Percentiles rank a stretch among this genome's conserved stretches.
These are phyloP conservation scores for Cygnus atratus DNA, from an alignment of 2,113 vertebrate genomes.

Conservation along the genomic window DNA sequence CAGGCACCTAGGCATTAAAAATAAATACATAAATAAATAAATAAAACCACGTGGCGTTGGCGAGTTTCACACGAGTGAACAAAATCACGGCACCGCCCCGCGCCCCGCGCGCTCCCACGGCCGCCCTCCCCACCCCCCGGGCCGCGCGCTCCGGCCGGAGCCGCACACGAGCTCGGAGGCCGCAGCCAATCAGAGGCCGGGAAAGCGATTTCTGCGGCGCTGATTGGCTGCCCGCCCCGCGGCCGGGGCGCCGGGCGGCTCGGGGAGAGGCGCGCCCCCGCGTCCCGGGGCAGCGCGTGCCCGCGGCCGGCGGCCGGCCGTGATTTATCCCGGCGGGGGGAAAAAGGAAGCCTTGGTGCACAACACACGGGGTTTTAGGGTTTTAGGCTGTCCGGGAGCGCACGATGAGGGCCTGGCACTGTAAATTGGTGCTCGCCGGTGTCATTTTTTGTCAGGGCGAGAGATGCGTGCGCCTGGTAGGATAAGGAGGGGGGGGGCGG, in stretches of 20 bases:
- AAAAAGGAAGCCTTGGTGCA: neutral
- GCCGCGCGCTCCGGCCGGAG: neutral
- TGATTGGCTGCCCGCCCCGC: conserved; percentile 46
- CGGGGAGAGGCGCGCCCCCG: neutral
- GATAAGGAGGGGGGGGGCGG: accelerated
- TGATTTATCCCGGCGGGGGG: neutral
- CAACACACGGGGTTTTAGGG: neutral
- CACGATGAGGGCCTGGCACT: neutral
- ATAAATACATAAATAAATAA: too few relatives aligned
- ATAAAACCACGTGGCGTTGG: too few relatives aligned
- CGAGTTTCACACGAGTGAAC: too few relatives aligned
- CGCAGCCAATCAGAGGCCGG: conserved; percentile 51
- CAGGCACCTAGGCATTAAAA: neutral
- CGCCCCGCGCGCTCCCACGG: too few relatives aligned
- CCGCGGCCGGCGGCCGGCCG: conserved; percentile 6
- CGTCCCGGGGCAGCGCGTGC: neutral
- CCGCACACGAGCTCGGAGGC: neutral
- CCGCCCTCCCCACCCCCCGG: neutral
- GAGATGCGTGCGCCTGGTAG: neutral
- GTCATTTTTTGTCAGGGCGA: neutral
- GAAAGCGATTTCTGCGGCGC: conserved; percentile 46
- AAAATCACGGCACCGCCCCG: too few relatives aligned
- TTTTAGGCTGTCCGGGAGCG: neutral
- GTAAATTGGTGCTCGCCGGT: neutral
- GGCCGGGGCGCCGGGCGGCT: neutral